A percentile compares a stretch with the other conserved stretches of the same genome.
Evolutionary conservation across 2,888 invertebrate species (phyloP).

Genomic region (Tenthredo livida): DNA sequence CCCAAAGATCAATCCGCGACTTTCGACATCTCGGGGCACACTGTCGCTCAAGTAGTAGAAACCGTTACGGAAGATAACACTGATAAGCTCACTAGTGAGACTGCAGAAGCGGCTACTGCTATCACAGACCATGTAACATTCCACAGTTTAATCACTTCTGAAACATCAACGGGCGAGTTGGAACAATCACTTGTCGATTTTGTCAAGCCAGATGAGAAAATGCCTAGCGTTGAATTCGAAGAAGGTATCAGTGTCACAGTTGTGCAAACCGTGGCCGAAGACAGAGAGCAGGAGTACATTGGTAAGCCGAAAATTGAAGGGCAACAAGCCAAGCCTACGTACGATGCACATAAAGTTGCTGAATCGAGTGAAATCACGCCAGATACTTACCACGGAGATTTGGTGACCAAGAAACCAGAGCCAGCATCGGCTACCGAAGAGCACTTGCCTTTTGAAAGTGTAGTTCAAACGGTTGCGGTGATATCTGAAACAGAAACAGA

Average conservation of each 20-base stretch:
- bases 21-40: conserved; percentile 74
- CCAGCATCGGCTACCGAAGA: conserved; percentile 78
- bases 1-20: conserved; percentile 75
- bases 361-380: conserved; percentile 81
- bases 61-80: conserved; percentile 70
- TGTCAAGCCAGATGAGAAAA: conserved; percentile 72
- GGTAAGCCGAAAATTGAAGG: conserved; percentile 64
- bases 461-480: conserved; percentile 81
- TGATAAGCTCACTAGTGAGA: conserved; percentile 71
- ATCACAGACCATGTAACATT: conserved; percentile 80
- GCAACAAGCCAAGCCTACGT: conserved; percentile 76
- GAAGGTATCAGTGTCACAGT: conserved; percentile 80
- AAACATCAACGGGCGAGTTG: conserved; percentile 71
- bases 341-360: conserved; percentile 81
- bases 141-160: conserved; percentile 79
- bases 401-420: conserved; percentile 72
- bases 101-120: conserved; percentile 79
- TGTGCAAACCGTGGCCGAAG: conserved; percentile 79
- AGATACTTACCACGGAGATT: conserved; percentile 78
- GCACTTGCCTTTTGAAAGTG: conserved; percentile 80
- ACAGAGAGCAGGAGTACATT: conserved; percentile 75
- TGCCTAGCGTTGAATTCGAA: conserved; percentile 70
- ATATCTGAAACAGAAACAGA: conserved; percentile 82
- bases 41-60: conserved; percentile 75
- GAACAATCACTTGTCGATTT: conserved; percentile 71